Conservation (phyloP, 2,797 vertebrate species). For the Gouania willdenowi region DNA sequence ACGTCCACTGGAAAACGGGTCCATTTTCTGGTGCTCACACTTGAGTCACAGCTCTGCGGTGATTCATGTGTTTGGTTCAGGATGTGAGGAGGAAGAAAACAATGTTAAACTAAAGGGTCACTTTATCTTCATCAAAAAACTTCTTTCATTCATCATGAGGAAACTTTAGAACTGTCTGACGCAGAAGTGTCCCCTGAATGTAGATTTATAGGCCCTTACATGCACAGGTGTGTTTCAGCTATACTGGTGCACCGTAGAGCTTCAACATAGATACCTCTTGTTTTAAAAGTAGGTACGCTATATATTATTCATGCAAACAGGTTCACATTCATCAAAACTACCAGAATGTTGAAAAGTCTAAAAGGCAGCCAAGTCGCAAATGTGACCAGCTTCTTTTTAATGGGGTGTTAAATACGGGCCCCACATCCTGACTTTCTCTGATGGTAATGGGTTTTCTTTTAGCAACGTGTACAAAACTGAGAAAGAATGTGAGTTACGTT, state of each 20-base stretch:
- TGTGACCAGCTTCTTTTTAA: too few relatives aligned
- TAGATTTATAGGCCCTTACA: constrained; percentile 43
- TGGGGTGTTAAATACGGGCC: too few relatives aligned
- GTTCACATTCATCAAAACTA: constrained; percentile 53
- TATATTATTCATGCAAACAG: constrained; percentile 28
- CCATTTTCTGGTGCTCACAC: constrained; percentile 85
- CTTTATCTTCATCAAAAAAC: constrained; percentile 20
- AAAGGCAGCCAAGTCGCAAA: too few relatives aligned
- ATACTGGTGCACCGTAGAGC: constrained; percentile 5
- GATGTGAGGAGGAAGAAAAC: too few relatives aligned
- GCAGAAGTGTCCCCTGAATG: constrained; percentile 22
- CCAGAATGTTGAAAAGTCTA: too few relatives aligned
- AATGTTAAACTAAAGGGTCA: too few relatives aligned
- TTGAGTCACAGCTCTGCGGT: constrained; percentile 65
- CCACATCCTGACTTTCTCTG: too few relatives aligned
- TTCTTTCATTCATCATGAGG: constrained; percentile 11
- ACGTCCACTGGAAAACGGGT: constrained; percentile 76
- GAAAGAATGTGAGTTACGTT: too few relatives aligned
- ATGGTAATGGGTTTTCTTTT: too few relatives aligned
- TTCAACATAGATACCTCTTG: constrained; percentile 33
- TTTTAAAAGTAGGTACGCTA: constrained; percentile 23
- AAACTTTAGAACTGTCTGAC: constrained; percentile 4
- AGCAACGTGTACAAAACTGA: too few relatives aligned
- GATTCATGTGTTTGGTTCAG: constrained; percentile 51
- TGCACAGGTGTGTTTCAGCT: constrained; percentile 47